These are phyloP conservation scores for Epinephelus malabaricus DNA, from an alignment of 2,797 vertebrate species.

Conservation along the genomic window DNA sequence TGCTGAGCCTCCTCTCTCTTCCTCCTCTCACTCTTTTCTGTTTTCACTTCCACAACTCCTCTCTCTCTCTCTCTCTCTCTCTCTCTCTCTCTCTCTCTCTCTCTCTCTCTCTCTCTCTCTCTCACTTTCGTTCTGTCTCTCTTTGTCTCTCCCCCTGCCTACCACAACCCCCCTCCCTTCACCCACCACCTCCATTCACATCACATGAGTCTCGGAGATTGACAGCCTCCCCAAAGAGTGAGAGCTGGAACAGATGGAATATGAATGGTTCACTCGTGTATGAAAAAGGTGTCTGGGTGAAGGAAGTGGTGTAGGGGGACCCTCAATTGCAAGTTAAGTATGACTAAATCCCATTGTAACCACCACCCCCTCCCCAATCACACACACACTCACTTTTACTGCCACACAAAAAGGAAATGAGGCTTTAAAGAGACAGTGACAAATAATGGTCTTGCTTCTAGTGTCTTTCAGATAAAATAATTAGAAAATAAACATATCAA, in stretches of 20 bases:
- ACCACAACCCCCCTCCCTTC: conserved; percentile 57
- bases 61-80: background rate
- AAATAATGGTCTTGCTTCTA: conserved; percentile 21
- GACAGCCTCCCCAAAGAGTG: conserved; percentile 98
- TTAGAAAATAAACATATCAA: background rate
- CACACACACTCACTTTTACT: conserved; percentile 26
- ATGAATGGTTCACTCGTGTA: conserved; percentile 97
- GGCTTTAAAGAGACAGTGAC: conserved; percentile 56
- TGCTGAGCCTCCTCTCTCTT: conserved; percentile 74
- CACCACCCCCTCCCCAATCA: conserved; percentile 8
- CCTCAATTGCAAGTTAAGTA: conserved; percentile 82
- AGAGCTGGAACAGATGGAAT: conserved; percentile 98
- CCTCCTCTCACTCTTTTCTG: conserved; percentile 74
- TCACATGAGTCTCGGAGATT: conserved; percentile 96
- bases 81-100: background rate
- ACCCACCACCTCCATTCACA: conserved; percentile 82
- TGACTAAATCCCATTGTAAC: conserved; percentile 79
- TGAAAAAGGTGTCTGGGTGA: conserved; percentile 91
- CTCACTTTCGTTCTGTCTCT: conserved; percentile 67
- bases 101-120: background rate
- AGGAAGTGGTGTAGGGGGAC: conserved; percentile 80
- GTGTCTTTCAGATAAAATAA: conserved; percentile 35
- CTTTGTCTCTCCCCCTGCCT: conserved; percentile 71
- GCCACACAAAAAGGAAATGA: conserved; percentile 31
- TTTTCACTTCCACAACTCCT: conserved; percentile 24